These are phyloP conservation scores for Xanthostigma xanthostigma DNA, from an alignment of 2,888 invertebrate genomes.

Conservation along the genomic window DNA sequence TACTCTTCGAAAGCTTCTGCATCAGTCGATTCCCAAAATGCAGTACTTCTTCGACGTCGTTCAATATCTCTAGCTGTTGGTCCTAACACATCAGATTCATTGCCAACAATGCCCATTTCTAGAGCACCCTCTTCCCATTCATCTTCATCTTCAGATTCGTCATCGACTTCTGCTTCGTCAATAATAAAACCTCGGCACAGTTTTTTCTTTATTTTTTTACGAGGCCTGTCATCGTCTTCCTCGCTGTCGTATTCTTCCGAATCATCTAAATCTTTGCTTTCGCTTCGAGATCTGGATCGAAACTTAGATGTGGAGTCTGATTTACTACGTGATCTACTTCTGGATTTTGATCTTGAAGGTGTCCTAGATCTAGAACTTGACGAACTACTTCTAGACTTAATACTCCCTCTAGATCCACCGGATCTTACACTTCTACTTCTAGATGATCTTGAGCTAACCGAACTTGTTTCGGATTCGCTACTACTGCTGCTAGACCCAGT, in stretches of 20 bases:
- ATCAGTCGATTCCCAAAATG: slow-evolving; percentile 65
- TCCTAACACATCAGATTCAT: slow-evolving; percentile 82
- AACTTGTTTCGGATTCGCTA: slow-evolving; percentile 51
- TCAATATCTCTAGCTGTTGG: slow-evolving; percentile 92
- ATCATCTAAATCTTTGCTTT: slow-evolving; percentile 57
- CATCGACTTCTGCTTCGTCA: slow-evolving; percentile 89
- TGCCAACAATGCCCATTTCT: slow-evolving; percentile 81
- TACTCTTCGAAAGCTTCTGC: slow-evolving; percentile 91
- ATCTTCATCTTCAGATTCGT: slow-evolving; percentile 89
- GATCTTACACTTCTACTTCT: slow-evolving; percentile 25
- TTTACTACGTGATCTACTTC: slow-evolving; percentile 17
- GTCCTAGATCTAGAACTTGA: slow-evolving; percentile 25
- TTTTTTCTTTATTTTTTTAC: slow-evolving; percentile 68
- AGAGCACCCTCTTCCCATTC: slow-evolving; percentile 95
- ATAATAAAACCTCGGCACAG: slow-evolving; percentile 86
- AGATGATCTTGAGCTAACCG: slow-evolving; percentile 28
- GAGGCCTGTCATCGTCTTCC: slow-evolving; percentile 63
- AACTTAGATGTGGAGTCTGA: slow-evolving; percentile 29
- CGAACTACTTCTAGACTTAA: slow-evolving; percentile 24
- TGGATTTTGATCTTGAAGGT: slow-evolving; percentile 20
- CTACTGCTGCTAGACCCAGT: slow-evolving; percentile 53
- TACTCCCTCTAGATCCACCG: slow-evolving; percentile 40
- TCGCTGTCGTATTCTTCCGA: slow-evolving; percentile 69
- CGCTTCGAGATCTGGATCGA: slow-evolving; percentile 32
- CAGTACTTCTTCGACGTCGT: slow-evolving; percentile 66